Evolutionary conservation across 2,888 invertebrate species (phyloP).

Genomic region (Thalpophila matura): DNA sequence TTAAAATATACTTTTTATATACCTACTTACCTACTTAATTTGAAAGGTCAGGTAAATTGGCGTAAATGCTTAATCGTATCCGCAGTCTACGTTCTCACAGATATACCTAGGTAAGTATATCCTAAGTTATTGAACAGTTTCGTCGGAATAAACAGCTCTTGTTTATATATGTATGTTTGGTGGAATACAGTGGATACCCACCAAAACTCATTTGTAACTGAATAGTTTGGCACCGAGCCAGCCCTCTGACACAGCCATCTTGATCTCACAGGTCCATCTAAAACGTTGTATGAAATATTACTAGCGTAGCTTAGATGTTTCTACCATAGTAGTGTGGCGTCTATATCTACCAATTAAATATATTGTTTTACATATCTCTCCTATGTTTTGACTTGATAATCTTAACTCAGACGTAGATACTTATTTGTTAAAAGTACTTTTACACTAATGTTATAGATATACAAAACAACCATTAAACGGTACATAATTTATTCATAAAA

Average conservation of each 20-base stretch:
- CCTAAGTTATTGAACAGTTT: slow-evolving; percentile 36
- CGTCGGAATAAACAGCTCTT: slow-evolving; percentile 45
- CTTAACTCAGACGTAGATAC: too few species aligned
- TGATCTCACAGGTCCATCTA: slow-evolving; percentile 70
- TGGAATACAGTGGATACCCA: slow-evolving; percentile 54
- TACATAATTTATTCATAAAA: slow-evolving; percentile 64
- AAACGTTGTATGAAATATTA: slow-evolving; percentile 65
- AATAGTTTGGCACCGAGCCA: slow-evolving; percentile 81
- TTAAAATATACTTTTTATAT: slow-evolving; percentile 12
- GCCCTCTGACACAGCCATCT: slow-evolving; percentile 69
- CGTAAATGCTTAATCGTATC: neutral
- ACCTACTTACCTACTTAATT: neutral
- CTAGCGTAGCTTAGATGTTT: slow-evolving; percentile 18
- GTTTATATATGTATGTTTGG: slow-evolving; percentile 49
- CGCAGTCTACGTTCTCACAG: neutral
- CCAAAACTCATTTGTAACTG: slow-evolving; percentile 74
- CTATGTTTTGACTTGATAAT: too few species aligned
- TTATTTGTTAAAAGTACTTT: neutral
- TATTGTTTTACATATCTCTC: too few species aligned
- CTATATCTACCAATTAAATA: slow-evolving; percentile 3
- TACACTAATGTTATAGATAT: neutral
- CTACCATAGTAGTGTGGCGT: neutral
- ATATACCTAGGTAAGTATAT: neutral
- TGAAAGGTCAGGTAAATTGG: slow-evolving; percentile 21
- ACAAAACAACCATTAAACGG: slow-evolving; percentile 46